These are phyloP conservation scores for Amblyjoppa fuscipennis DNA, from an alignment of 2,888 invertebrate species.

Conservation along the genomic window DNA sequence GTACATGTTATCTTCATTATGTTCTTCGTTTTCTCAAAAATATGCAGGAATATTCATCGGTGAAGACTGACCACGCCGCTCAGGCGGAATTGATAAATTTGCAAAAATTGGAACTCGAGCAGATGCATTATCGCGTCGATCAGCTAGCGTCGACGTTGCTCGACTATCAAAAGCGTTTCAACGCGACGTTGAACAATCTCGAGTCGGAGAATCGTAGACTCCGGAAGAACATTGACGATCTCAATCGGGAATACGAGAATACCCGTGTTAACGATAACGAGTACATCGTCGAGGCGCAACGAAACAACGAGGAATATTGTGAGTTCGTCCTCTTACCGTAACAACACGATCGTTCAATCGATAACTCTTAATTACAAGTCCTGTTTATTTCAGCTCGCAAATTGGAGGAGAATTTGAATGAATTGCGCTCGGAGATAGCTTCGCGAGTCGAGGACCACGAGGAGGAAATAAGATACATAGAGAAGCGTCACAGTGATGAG, in stretches of 20 bases:
- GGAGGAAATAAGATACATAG: conserved; percentile 62
- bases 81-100: conserved; percentile 62
- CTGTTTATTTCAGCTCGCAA: conserved; percentile 56
- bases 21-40: background rate
- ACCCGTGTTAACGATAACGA: conserved; percentile 30
- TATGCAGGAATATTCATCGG: conserved; percentile 58
- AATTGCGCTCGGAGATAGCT: conserved; percentile 60
- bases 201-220: conserved; percentile 57
- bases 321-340: conserved; percentile 6
- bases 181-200: conserved; percentile 37
- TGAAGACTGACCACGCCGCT: conserved; percentile 49
- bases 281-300: background rate
- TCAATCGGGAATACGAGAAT: background rate
- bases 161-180: conserved; percentile 60
- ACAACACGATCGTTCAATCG: background rate
- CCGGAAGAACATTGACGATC: conserved; percentile 20
- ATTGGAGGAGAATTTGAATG: conserved; percentile 68
- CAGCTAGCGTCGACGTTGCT: conserved; percentile 43
- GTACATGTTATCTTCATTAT: too few relatives aligned
- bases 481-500: conserved; percentile 63
- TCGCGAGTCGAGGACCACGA: conserved; percentile 59
- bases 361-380: background rate
- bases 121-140: conserved; percentile 44
- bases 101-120: conserved; percentile 59
- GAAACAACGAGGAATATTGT: conserved; percentile 54